These are phyloP conservation scores for Plusia festucae DNA, from an alignment of 2,888 invertebrate species.

Conservation along the genomic window DNA sequence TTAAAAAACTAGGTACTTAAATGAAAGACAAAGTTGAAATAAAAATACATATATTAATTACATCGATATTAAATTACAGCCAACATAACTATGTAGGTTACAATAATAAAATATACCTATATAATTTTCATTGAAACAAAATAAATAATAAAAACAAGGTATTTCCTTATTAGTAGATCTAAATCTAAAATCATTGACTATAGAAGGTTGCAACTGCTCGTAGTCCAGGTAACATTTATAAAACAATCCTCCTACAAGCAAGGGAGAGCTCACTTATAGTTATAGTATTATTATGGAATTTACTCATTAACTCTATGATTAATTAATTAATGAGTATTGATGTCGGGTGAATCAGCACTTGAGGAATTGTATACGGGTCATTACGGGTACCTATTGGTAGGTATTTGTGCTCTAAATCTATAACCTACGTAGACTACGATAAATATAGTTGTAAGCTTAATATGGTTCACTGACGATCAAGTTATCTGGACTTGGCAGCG, in stretches of 20 bases:
- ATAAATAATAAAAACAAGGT: constrained; percentile 89
- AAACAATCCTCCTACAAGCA: constrained; percentile 87
- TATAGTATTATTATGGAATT: constrained; percentile 87
- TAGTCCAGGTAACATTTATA: constrained; percentile 85
- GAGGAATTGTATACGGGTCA: constrained; percentile 27
- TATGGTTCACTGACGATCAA: constrained; percentile 24
- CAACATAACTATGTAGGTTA: constrained; percentile 87
- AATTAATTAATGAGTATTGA: constrained; percentile 83
- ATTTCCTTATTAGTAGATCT: constrained; percentile 85
- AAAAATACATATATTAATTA: constrained; percentile 90
- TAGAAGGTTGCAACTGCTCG: constrained; percentile 81
- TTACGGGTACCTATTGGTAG: constrained; percentile 27
- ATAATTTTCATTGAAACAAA: constrained; percentile 88
- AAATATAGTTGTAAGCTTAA: constrained; percentile 48
- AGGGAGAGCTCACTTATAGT: constrained; percentile 85
- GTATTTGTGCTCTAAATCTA: constrained; percentile 53
- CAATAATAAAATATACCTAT: constrained; percentile 90
- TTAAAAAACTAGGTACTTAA: constrained; percentile 29
- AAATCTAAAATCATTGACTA: constrained; percentile 87
- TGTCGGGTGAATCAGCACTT: constrained; percentile 71
- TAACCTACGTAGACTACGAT: constrained; percentile 48
- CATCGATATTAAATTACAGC: constrained; percentile 90
- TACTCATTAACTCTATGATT: constrained; percentile 85
- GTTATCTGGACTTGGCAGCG: constrained; percentile 27
- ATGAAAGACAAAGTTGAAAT: constrained; percentile 83